Evolutionary conservation across 2,888 invertebrate species (phyloP), one percentile per base, ranked within the genome.

Genomic region (Lycophotia porphyrea): DNA sequence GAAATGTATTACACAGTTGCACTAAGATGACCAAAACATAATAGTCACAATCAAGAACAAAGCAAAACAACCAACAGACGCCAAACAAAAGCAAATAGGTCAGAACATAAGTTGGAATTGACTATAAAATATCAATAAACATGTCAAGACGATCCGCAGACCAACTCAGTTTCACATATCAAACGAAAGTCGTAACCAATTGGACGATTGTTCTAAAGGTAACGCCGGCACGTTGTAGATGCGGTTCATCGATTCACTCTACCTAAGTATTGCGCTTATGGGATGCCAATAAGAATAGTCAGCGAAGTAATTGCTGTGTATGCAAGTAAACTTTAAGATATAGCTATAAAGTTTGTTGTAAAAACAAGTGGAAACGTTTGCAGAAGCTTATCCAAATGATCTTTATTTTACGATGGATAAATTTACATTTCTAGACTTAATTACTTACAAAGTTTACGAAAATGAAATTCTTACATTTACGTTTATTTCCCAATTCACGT

Each of bases 51-150:
- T 78, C 63, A 73, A 73, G 76, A 86, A 78, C 77, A 77, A 80
- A 84, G 84, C 72, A 31, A 47, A 44, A 44, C 52, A 69, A 75
- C 15, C 66, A 68, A 61, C 68, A 71, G 47, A 71, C 74, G 27
- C 77, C 49, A 65, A 58, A 74, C 27, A 74, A 88, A 79, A 76
- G 69, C 80, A 84, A 87, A 84, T 81, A 85, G 86, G 77, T 86
- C 86, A 79, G 75, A 67, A 39, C 75, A 83, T 78, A 84, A 80
- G 68, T 76, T 65, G 78, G 70, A 80, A 80, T 79, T 71, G 79
- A 84, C 85, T 75, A 78, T 87, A 88, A 88, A 88, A 86, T 84
- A 88, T 85, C 86, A 82, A 87, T 90, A 88, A 89, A 87, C 79
- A 80, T 78, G 42, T 80, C 77, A 80, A 87, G 87, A 88, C 82